Percentiles rank a stretch among this genome's conserved stretches.
These are phyloP conservation scores for Melanerpes aurifrons DNA, from an alignment of 2,113 vertebrate genomes.

Conservation along the genomic window DNA sequence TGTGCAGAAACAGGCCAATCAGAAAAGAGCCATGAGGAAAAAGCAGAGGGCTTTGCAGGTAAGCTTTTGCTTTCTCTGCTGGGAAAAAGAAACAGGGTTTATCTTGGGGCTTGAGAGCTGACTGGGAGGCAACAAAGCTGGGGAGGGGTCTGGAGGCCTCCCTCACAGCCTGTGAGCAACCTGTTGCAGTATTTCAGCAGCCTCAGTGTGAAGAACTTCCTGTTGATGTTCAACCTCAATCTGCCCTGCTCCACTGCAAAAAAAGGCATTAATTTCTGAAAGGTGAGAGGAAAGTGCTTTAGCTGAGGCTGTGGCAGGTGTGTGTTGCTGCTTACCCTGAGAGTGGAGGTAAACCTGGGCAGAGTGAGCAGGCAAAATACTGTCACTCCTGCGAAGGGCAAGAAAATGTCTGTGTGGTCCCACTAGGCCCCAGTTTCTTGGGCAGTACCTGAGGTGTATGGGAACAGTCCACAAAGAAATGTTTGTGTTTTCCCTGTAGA, in stretches of 20 bases:
- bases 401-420: fast-evolving
- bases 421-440: not conserved
- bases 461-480: not conserved
- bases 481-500: conserved; percentile 69
- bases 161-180: too few species aligned
- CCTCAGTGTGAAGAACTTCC: too few species aligned
- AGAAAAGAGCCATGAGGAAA: conserved; percentile 85
- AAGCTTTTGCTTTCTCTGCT: not conserved
- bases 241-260: too few species aligned
- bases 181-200: too few species aligned
- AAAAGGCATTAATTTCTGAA: not conserved
- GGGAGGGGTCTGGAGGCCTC: too few species aligned
- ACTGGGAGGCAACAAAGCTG: not conserved
- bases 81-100: not conserved
- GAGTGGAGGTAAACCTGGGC: not conserved
- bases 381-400: not conserved
- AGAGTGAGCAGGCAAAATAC: not conserved
- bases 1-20: conserved; percentile 89
- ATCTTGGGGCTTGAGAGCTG: not conserved
- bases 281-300: not conserved
- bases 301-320: not conserved
- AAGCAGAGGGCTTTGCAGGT: conserved; percentile 92
- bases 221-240: too few species aligned
- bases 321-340: fast-evolving
- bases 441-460: not conserved